Conservation (phyloP, 2,113 vertebrate genomes). For the Empidonax traillii region DNA sequence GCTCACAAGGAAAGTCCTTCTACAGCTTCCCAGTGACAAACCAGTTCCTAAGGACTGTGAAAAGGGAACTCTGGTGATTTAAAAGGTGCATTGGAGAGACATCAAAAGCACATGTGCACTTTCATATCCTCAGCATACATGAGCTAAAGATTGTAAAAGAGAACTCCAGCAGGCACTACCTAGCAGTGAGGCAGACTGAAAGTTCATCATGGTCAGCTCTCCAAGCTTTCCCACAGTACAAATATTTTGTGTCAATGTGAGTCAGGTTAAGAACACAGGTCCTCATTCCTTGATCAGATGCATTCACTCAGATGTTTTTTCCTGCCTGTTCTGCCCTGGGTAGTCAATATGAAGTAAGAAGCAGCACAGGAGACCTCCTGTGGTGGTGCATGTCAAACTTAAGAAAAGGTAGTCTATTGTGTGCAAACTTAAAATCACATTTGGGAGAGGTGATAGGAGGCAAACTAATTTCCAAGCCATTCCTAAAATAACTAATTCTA, state of each 20-base stretch:
- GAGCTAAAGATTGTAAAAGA: background rate
- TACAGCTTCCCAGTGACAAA: background rate
- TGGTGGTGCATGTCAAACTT: background rate
- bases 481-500: background rate
- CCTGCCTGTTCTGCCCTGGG: background rate
- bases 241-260: background rate
- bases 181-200: background rate
- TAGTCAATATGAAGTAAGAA: background rate
- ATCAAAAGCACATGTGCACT: background rate
- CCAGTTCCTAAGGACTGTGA: background rate
- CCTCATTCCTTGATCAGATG: background rate
- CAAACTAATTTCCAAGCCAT: background rate
- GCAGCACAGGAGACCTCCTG: background rate
- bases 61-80: background rate
- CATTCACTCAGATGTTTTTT: background rate
- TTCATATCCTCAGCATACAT: background rate
- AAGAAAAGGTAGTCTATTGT: background rate
- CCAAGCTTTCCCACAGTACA: background rate
- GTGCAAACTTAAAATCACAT: background rate
- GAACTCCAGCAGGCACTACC: background rate
- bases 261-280: background rate
- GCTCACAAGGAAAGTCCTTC: background rate
- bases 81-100: background rate
- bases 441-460: background rate
- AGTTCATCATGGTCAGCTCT: background rate